phyloP scores from a whole-genome alignment of 2,113 vertebrate genomes.

The Herpailurus yagouaroundi region DNA sequence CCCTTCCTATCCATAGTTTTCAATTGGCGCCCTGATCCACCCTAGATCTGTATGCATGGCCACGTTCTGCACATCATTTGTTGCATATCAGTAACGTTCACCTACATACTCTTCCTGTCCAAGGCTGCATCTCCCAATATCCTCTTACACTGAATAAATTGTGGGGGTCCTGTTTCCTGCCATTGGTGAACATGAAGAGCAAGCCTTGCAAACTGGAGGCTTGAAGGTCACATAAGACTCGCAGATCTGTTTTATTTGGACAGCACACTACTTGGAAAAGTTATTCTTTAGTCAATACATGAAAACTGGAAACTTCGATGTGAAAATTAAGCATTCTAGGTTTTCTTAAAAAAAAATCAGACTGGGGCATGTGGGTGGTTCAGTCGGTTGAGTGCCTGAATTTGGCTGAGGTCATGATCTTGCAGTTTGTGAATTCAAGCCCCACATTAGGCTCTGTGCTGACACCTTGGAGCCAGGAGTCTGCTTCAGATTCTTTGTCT shows the following conservation, averaged over 20 bases:
- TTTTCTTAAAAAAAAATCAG: not conserved
- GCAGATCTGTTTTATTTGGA: not conserved
- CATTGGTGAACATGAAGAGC: not conserved
- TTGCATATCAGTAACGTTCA: not conserved
- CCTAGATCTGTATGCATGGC: not conserved
- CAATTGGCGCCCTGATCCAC: not conserved
- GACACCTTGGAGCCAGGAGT: too few relatives aligned
- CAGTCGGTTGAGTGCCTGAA: too few relatives aligned
- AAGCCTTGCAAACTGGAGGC: not conserved
- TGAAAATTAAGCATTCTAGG: not conserved
- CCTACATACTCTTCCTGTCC: not conserved
- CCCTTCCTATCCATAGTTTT: not conserved
- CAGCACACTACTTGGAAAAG: not conserved
- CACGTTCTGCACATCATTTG: not conserved
- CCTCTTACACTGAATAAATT: not conserved
- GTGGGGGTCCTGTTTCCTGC: not conserved
- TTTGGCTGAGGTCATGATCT: too few relatives aligned
- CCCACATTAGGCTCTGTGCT: too few relatives aligned
- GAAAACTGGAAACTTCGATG: not conserved
- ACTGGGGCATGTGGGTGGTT: too few relatives aligned
- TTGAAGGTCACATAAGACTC: not conserved
- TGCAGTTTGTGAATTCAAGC: too few relatives aligned
- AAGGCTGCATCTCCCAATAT: not conserved
- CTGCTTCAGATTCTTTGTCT: too few relatives aligned
- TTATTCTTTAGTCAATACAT: not conserved